Evolutionary conservation across 2,888 invertebrate genomes (phyloP).

Genomic region (Esperia sulphurella): DNA sequence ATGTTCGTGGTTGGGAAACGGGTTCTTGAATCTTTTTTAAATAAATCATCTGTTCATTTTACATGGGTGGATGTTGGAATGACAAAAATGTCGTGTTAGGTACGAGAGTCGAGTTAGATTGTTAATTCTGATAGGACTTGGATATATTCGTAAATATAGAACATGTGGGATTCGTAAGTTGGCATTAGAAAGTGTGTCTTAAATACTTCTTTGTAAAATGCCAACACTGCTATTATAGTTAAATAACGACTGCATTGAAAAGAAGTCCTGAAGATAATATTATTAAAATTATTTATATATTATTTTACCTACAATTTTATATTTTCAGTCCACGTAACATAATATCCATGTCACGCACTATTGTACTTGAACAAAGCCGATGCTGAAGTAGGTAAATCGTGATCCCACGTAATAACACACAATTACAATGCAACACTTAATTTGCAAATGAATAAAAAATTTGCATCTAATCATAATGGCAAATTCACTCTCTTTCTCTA

Average conservation of each 20-base stretch:
- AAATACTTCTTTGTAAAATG: too few species aligned
- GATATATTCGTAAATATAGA: background rate
- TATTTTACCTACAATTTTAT: too few species aligned
- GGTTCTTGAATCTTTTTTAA: slow-evolving; percentile 13
- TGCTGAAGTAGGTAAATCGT: slow-evolving; percentile 28
- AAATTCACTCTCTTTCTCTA: slow-evolving; percentile 42
- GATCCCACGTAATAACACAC: slow-evolving; percentile 61
- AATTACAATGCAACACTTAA: slow-evolving; percentile 71
- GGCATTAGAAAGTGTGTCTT: too few species aligned
- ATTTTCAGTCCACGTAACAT: too few species aligned
- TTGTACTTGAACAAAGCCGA: slow-evolving; percentile 14
- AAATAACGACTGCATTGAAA: too few species aligned
- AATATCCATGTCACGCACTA: slow-evolving; percentile 33
- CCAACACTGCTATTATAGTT: too few species aligned
- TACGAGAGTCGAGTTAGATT: slow-evolving; percentile 4
- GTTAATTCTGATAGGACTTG: slow-evolving; percentile 8
- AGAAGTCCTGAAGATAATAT: too few species aligned
- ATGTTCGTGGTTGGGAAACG: slow-evolving; percentile 31
- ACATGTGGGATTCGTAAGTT: too few species aligned
- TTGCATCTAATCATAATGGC: slow-evolving; percentile 66
- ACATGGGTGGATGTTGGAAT: slow-evolving; percentile 32
- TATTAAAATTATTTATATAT: slow-evolving; percentile 15
- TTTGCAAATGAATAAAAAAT: slow-evolving; percentile 74
- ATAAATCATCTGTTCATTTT: slow-evolving; percentile 11
- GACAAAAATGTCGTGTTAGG: slow-evolving; percentile 22